Evolutionary conservation across 1,140 invertebrate species (phyloP).

Genomic region (Drosophila santomea): DNA sequence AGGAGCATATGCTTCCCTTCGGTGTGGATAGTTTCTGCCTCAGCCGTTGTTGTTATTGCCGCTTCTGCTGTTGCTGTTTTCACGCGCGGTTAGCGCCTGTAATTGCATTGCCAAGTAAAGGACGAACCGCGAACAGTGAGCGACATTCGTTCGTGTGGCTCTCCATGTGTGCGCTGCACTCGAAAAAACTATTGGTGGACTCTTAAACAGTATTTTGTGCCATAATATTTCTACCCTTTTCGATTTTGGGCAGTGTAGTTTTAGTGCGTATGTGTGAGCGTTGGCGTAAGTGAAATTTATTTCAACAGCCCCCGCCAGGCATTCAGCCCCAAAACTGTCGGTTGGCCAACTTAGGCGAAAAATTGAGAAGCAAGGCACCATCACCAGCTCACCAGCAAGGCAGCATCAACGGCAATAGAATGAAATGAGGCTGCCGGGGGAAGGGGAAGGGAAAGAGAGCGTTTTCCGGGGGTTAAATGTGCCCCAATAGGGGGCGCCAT

Average conservation of each 20-base stretch:
- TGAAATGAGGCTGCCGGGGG: conserved; percentile 25
- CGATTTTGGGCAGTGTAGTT: conserved; percentile 4
- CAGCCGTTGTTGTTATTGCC: conserved; percentile 33
- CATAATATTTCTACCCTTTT: no score
- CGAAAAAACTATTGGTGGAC: not conserved
- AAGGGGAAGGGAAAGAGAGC: not conserved
- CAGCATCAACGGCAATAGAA: conserved; percentile 29
- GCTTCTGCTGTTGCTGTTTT: conserved; percentile 75
- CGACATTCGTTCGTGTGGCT: conserved; percentile 20
- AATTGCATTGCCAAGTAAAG: conserved; percentile 82
- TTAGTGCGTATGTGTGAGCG: conserved; percentile 24
- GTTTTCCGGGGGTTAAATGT: not conserved
- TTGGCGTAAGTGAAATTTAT: conserved; percentile 80
- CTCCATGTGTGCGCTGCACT: not conserved
- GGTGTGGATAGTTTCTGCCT: conserved; percentile 9
- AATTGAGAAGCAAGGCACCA: conserved; percentile 39
- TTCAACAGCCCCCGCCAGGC: conserved; percentile 71
- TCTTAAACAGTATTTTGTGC: no score
- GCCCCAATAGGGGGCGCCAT: conserved; percentile 32
- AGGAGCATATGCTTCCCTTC: conserved; percentile 3
- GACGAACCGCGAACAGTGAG: conserved; percentile 67
- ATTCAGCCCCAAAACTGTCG: conserved; percentile 71
- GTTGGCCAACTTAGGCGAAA: conserved; percentile 61
- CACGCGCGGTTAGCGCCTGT: conserved; percentile 80
- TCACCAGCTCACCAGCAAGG: not conserved